Base-by-base conservation (phyloP, 2,113 vertebrate species). In the Clarias macrocephalus region DNA sequence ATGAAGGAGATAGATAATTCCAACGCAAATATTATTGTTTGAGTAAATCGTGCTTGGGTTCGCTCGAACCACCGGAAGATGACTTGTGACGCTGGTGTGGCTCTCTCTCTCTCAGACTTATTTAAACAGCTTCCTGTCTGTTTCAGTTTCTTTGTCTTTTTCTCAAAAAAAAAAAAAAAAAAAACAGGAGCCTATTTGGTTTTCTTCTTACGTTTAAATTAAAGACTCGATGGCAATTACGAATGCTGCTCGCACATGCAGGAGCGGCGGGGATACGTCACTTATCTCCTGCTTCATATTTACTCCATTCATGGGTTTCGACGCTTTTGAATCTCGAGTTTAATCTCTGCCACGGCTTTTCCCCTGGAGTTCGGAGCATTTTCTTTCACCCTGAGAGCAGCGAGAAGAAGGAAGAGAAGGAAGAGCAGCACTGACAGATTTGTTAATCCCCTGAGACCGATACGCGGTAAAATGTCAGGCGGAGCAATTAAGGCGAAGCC, bases 401-500 rank as follows among this genome's bases (percentile, higher is more conserved):
- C 48, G 8, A 48, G 48, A 6, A 48, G 48, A 7, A 48, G 73
- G 90, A 88, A 75, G 85, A 84, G 89, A 88, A 87, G 91, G 87
- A 90, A 87, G 86, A 89, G 88, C 88, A 89, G 92, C 91, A 92
- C 89, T 91, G 89, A 92, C 90, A 92, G 92, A 93, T 93, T 88
- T 91, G 88, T 91, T 91, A 90, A 91, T 92, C 92, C 92, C 90
- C 89, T 91, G 90, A 93, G 90, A 91, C 92, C 93, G 90, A 80
- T 90, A 92, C 89, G 90, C 88, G 91, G 90, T 90, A 70, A 92
- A 94, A 94, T 93, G 93, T 93, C 93, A 94, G 93, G 90, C 92
- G 89, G 86, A 80, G 91, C 91, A 93, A 93, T 93, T 93, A 93
- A 48, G 48, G 48, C 82, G 89, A 91, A 91, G 90, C 72, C 30